Evolutionary conservation across 2,797 vertebrate genomes (phyloP), one percentile per base, ranked within the genome.

Genomic region (Neostethus bicornis): DNA sequence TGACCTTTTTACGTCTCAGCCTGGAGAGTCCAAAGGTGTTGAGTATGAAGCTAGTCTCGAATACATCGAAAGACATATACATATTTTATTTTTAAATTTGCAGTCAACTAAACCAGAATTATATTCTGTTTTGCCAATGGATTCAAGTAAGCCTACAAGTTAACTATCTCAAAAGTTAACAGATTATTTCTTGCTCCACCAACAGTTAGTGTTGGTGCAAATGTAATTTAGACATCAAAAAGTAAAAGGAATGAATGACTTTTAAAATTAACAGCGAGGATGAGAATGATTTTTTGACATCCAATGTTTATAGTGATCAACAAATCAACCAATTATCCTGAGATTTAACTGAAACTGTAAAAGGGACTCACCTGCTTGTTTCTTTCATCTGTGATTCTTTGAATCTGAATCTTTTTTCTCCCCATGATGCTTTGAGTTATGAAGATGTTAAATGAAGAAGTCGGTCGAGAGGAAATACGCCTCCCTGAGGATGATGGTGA

Each of bases 321-420:
- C 10, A 25, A 32, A 58, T 44, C 34, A 42, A 39, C 8, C 1
- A 11, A 39, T 51, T 4, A 8, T 6, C 4, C 10, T 11, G 21
- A 5, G 16, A 41, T 23, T n/a, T 19, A 50, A 31, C 41, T 14
- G 49, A 49, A 31, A 46, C 16, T 11, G 4, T 35, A 38, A 39
- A 19, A 52, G 12, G 3, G 2, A 65, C 83, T 84, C 21, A 96
- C 96, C 94, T 97, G 96, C 51, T 94, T 93, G 73, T 97, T 97
- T 81, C 96, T 94, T 85, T 96, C 96, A n/a, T 96, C 96, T 0
- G 95, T 96, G 92, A 97, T 97, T 90, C 95, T 87, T 84, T 96
- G 95, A 82, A 97, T 97, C 91, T 97, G 95, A 80, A 96, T 96
- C 93, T 96, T 97, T 93, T 97, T 97, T 55, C 96, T 94, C 81